These are phyloP conservation scores for Heteromyza rotundicornis DNA, from an alignment of 2,888 invertebrate genomes.

Conservation along the genomic window DNA sequence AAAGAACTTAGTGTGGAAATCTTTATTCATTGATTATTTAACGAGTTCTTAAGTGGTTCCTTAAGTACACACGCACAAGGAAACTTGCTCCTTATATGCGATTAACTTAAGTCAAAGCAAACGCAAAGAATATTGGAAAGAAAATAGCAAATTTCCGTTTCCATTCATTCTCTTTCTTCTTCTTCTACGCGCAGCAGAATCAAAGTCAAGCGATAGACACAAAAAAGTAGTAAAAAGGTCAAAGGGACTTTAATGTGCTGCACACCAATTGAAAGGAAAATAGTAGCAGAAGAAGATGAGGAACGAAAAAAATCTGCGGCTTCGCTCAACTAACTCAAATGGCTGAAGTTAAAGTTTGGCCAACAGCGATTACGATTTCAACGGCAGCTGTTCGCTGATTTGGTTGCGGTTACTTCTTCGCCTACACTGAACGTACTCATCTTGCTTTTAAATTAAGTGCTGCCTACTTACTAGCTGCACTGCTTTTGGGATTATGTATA, in stretches of 20 bases:
- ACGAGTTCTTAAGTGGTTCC: slow-evolving; percentile 62
- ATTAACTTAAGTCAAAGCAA: slow-evolving; percentile 47
- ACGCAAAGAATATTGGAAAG: slow-evolving; percentile 23
- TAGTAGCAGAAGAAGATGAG: background rate
- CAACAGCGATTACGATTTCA: slow-evolving; percentile 23
- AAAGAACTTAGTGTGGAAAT: slow-evolving; percentile 34
- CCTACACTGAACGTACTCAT: background rate
- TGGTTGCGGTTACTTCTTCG: background rate
- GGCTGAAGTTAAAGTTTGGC: slow-evolving; percentile 31
- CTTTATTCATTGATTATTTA: slow-evolving; percentile 62
- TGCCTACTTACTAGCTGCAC: too few relatives aligned
- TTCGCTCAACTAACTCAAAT: slow-evolving; percentile 45
- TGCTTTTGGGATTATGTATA: background rate
- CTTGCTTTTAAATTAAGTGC: background rate
- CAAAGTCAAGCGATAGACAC: slow-evolving; percentile 15
- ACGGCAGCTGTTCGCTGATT: slow-evolving; percentile 25
- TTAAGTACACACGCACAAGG: slow-evolving; percentile 56
- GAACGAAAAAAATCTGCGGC: background rate
- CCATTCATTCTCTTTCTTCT: background rate
- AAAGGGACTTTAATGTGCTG: slow-evolving; percentile 21
- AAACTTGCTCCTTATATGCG: slow-evolving; percentile 56
- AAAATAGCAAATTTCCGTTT: background rate
- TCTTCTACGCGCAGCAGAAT: too few relatives aligned
- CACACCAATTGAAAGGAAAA: background rate
- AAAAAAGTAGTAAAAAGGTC: slow-evolving; percentile 10